phyloP scores from a whole-genome alignment of 2,888 invertebrate genomes.

The Drosophila quasianomalipes region DNA sequence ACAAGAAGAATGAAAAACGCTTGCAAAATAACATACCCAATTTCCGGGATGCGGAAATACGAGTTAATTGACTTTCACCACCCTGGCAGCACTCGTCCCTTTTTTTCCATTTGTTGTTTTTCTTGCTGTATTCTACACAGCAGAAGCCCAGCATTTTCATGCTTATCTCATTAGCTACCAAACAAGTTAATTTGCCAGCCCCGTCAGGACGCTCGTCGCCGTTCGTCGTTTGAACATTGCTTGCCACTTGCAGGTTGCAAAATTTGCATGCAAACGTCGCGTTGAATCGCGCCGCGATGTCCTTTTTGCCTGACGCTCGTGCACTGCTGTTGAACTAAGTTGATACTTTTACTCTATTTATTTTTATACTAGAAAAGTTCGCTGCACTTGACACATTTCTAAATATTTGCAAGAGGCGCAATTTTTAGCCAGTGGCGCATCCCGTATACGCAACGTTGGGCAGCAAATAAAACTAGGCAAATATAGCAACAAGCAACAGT shows the following conservation, averaged over 20 bases:
- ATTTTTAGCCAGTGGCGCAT: conserved; percentile 29
- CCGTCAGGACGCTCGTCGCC: conserved; percentile 49
- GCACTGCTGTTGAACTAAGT: conserved; percentile 13
- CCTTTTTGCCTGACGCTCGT: conserved; percentile 43
- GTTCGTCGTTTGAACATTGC: conserved; percentile 30
- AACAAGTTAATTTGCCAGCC: conserved; percentile 74
- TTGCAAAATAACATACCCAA: conserved; percentile 25
- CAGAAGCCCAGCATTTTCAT: conserved; percentile 55
- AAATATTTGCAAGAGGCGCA: conserved; percentile 49
- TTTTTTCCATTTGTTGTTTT: conserved; percentile 4
- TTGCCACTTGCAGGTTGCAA: conserved; percentile 57
- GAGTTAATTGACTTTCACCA: conserved; percentile 59
- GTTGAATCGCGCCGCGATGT: conserved; percentile 26
- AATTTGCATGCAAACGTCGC: conserved; percentile 72
- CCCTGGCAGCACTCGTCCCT: conserved; percentile 18
- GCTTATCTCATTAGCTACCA: conserved; percentile 76
- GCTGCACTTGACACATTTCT: conserved; percentile 59
- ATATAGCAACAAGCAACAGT: conserved; percentile 34
- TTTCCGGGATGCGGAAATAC: conserved; percentile 47
- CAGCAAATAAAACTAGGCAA: conserved; percentile 29
- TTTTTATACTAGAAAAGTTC: conserved; percentile 26
- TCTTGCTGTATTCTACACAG: neutral
- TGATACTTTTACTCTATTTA: neutral
- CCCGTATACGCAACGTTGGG: conserved; percentile 39
- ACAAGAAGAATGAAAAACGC: conserved; percentile 1